These are phyloP conservation scores for Drosophila mulleri DNA, from an alignment of 2,888 invertebrate species.

Conservation along the genomic window DNA sequence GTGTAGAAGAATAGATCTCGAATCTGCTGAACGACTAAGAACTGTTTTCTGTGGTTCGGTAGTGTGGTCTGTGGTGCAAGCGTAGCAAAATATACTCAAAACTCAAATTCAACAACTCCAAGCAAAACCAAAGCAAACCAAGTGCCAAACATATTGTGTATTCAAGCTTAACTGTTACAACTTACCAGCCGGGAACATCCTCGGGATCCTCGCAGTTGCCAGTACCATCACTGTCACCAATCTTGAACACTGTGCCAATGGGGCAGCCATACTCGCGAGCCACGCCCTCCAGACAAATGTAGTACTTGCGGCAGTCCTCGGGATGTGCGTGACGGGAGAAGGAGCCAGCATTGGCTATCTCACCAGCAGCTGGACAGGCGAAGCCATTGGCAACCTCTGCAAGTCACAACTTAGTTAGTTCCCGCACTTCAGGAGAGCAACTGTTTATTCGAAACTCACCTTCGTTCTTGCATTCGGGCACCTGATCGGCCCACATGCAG, in stretches of 20 bases:
- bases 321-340: constrained; percentile 98
- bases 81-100: constrained; percentile 42
- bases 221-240: constrained; percentile 94
- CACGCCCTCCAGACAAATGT: constrained; percentile 95
- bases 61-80: constrained; percentile 48
- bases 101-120: constrained; percentile 41
- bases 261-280: constrained; percentile 98
- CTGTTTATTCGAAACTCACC: constrained; percentile 86
- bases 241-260: constrained; percentile 97
- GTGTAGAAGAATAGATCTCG: constrained; percentile 13
- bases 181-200: constrained; percentile 98
- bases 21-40: constrained; percentile 20
- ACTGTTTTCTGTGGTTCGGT: constrained; percentile 8
- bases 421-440: neutral
- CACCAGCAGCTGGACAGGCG: constrained; percentile 92
- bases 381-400: constrained; percentile 96
- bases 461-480: constrained; percentile 95
- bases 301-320: constrained; percentile 97
- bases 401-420: constrained; percentile 46
- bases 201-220: constrained; percentile 98
- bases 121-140: constrained; percentile 59
- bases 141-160: constrained; percentile 45
- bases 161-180: constrained; percentile 57
- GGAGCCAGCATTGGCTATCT: constrained; percentile 92
- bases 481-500: constrained; percentile 98